These are phyloP conservation scores for Cryptocephalus moraei DNA, from an alignment of 2,888 invertebrate species.

Conservation along the genomic window DNA sequence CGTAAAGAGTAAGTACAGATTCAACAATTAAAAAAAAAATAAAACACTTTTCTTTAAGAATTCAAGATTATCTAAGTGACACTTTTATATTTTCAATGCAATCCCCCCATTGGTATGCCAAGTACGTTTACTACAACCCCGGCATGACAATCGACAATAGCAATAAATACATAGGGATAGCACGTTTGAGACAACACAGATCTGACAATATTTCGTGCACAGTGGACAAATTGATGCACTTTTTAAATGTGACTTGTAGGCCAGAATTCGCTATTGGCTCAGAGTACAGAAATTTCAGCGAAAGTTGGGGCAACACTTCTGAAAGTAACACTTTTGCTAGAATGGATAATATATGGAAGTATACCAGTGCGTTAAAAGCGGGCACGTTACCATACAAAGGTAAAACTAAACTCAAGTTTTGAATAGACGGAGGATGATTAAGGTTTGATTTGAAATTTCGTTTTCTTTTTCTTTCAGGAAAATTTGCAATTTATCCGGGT, in stretches of 20 bases:
- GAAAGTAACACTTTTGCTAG: constrained; percentile 8
- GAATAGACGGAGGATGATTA: background rate
- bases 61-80: constrained; percentile 14
- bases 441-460: background rate
- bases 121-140: constrained; percentile 14
- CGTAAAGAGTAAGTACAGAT: constrained; percentile 6
- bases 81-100: constrained; percentile 20
- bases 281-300: constrained; percentile 15
- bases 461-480: constrained; percentile 1
- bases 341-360: constrained; percentile 17
- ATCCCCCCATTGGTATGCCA: constrained; percentile 23
- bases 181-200: constrained; percentile 21
- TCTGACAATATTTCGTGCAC: constrained; percentile 8
- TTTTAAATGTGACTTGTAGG: constrained; percentile 17
- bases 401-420: constrained; percentile 2
- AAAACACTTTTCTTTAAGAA: constrained; percentile 11
- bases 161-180: constrained; percentile 24
- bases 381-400: constrained; percentile 14
- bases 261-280: constrained; percentile 8
- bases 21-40: background rate
- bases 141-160: constrained; percentile 23
- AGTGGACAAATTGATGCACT: constrained; percentile 13
- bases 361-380: constrained; percentile 8
- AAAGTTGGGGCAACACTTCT: constrained; percentile 6
- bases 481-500: constrained; percentile 18